Evolutionary conservation across 1,140 invertebrate genomes (phyloP), one percentile per base, ranked within the genome.

Genomic region (Conopomorpha cramerella): DNA sequence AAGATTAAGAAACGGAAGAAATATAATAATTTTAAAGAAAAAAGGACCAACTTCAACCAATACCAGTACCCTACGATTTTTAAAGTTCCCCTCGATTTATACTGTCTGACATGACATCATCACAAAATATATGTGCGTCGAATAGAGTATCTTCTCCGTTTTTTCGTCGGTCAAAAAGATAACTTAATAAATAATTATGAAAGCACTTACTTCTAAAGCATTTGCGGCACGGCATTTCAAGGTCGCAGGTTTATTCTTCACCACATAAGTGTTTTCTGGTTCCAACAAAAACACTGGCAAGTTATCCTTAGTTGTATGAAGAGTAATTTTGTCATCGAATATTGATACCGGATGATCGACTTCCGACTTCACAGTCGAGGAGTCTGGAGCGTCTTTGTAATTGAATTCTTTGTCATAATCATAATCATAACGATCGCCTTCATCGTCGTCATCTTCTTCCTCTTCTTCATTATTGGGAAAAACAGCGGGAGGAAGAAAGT

Each of bases 211-310:
- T 60, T 77, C 62, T 44, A 79, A 60, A 38, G 91, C 90, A 64
- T 92, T 87, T 7, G 87, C 85, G 3, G 89, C 91, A 36, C 86
- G 83, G 60, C 92, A 95, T 34, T 84, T 85, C 17, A 95, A 74
- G 0, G 81, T 85, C 1, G 89, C 91, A 1, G 91, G 86, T 60
- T 92, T 91, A 65, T 86, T 91, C 68, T 91, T 92, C 26, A 93
- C 85, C 39, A 93, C 90, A 77, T 86, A 94, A 8, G 88, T 83
- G 62, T 91, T 85, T 51, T 88, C 81, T 0, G 92, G 92, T 52
- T 93, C 90, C 30, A 86, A 80, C 14, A 92, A 70, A 65, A 94
- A 94, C 41, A 89, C 82, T 0, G 91, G 91, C 15, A 90, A 68
- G 39, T 86, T 80, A 35, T 84, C 82, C 19, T 81, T 77, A 19